Evolutionary conservation across 2,113 vertebrate species (phyloP).

Genomic region (Ageneiosus marmoratus): DNA sequence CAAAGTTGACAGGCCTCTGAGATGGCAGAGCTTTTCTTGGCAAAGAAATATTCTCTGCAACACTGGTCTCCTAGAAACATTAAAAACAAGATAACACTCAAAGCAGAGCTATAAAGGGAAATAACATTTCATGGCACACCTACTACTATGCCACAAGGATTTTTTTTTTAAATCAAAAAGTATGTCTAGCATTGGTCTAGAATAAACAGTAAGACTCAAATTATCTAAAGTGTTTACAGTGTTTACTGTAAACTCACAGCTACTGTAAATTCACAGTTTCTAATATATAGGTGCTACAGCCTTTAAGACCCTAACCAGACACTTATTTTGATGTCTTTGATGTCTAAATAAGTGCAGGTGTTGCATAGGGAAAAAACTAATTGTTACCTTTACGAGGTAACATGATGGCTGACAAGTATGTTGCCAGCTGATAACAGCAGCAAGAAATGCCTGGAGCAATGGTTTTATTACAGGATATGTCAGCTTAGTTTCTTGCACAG

Average conservation of each 20-base stretch:
- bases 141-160: background rate
- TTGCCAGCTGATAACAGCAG: constrained; percentile 31
- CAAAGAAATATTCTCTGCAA: constrained; percentile 39
- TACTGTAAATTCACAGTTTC: constrained; percentile 28
- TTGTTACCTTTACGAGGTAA: constrained; percentile 51
- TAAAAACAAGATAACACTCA: constrained; percentile 26
- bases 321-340: constrained; percentile 47
- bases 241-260: too few species aligned
- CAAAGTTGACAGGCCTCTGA: constrained; percentile 61
- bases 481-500: constrained; percentile 29
- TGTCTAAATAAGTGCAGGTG: constrained; percentile 55
- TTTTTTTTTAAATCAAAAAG: background rate
- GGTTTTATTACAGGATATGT: constrained; percentile 44
- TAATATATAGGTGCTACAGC: constrained; percentile 9
- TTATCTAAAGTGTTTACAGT: constrained; percentile 18
- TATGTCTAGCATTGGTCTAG: background rate
- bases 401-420: constrained; percentile 27
- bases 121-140: background rate
- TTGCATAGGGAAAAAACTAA: constrained; percentile 44
- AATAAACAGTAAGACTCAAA: background rate
- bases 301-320: constrained; percentile 31
- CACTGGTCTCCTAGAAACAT: constrained; percentile 53
- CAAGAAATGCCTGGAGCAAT: constrained; percentile 33
- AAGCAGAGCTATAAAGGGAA: background rate
- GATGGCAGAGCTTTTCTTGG: constrained; percentile 56